Evolutionary conservation across 2,113 vertebrate genomes (phyloP).

Genomic region (Plecturocebus donacophilus): DNA sequence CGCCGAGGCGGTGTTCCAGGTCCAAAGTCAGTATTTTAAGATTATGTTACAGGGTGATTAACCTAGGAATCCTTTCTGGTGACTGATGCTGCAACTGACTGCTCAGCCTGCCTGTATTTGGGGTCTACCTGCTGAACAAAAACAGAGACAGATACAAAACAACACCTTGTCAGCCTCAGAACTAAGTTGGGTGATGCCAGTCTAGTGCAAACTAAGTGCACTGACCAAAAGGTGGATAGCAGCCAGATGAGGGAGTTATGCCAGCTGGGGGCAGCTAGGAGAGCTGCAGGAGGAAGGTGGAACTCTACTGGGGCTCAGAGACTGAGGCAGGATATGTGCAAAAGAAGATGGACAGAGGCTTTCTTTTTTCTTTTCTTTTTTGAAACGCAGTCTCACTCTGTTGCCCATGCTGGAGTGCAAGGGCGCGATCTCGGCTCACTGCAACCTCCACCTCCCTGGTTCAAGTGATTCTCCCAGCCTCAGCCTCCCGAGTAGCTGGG

Average conservation of each 20-base stretch:
- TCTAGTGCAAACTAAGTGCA: neutral
- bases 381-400: no score
- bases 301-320: rapidly evolving
- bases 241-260: neutral
- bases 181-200: neutral
- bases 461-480: no score
- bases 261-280: neutral
- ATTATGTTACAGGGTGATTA: neutral
- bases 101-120: neutral
- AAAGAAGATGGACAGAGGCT: neutral
- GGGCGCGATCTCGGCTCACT: no score
- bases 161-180: neutral
- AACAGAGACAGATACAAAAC: neutral
- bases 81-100: neutral
- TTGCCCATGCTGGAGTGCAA: no score
- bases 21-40: neutral
- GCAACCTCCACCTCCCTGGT: no score
- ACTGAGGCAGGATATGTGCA: neutral
- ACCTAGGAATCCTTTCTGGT: neutral
- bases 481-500: no score
- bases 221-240: neutral
- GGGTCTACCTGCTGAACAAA: neutral
- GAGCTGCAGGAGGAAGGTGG: rapidly evolving
- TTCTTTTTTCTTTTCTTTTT: no score
- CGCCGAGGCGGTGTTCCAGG: no score